Evolutionary conservation across 2,113 vertebrate species (phyloP).

Genomic region (Opisthocomus hoazin): DNA sequence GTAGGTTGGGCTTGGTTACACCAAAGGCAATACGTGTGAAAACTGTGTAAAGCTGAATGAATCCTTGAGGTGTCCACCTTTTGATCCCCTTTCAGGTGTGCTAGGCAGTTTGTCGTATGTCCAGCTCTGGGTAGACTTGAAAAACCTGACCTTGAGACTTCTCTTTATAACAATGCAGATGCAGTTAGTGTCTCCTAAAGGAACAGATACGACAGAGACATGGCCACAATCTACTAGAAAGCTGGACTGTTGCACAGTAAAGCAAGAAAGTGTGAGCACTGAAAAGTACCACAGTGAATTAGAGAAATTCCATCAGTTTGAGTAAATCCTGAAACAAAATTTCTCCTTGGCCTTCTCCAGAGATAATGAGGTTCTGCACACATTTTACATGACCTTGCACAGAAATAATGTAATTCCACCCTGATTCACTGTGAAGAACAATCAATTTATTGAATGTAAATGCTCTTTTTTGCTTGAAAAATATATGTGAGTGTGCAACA

Average conservation of each 20-base stretch:
- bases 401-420: background rate
- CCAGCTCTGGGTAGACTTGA: background rate
- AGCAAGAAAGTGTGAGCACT: background rate
- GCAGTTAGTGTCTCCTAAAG: background rate
- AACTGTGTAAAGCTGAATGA: background rate
- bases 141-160: background rate
- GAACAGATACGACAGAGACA: background rate
- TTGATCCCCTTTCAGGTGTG: background rate
- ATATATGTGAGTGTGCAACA: background rate
- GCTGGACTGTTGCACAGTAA: background rate
- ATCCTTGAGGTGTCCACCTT: background rate
- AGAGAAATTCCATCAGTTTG: background rate
- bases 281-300: background rate
- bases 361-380: background rate
- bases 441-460: background rate
- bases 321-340: background rate
- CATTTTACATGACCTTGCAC: background rate
- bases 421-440: background rate
- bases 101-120: background rate
- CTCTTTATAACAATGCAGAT: background rate
- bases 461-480: background rate
- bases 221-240: background rate
- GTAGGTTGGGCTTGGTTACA: background rate
- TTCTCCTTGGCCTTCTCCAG: background rate
- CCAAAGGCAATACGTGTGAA: background rate